phyloP scores from a whole-genome alignment of 2,113 vertebrate genomes.

The Albula glossodonta region DNA sequence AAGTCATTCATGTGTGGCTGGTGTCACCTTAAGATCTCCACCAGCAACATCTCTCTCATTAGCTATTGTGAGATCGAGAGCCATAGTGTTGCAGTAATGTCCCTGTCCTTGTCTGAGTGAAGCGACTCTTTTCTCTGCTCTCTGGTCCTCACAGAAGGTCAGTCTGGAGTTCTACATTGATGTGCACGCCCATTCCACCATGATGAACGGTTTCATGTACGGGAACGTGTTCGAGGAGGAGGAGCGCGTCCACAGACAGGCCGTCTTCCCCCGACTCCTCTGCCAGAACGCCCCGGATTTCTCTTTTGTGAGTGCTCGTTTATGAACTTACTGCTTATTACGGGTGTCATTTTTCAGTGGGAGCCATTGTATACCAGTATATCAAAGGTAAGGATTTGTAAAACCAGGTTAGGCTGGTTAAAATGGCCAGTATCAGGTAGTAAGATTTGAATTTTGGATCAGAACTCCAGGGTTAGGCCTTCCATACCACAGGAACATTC shows the following conservation, averaged over 20 bases:
- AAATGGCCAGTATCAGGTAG: neutral
- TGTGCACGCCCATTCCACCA: conserved; percentile 97
- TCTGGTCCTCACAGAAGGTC: conserved; percentile 77
- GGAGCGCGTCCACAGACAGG: conserved; percentile 90
- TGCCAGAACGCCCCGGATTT: conserved; percentile 95
- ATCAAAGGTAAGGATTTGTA: neutral
- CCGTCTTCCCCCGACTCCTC: conserved; percentile 89
- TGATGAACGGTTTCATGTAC: conserved; percentile 99
- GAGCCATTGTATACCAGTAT: neutral
- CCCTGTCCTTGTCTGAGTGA: conserved; percentile 38
- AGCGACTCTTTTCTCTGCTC: conserved; percentile 18
- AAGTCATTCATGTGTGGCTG: neutral
- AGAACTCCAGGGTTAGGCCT: neutral
- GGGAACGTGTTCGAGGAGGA: conserved; percentile 97
- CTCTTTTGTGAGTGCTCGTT: conserved; percentile 82
- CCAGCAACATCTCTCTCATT: neutral
- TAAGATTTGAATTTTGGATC: neutral
- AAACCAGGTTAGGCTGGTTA: neutral
- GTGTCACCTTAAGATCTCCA: neutral
- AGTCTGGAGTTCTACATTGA: conserved; percentile 98
- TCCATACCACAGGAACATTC: neutral
- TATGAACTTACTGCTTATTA: neutral
- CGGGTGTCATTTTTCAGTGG: neutral
- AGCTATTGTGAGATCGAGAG: neutral
- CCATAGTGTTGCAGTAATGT: neutral